These are phyloP conservation scores for Aphaenogaster floridana DNA, from an alignment of 1,140 invertebrate genomes.

Conservation along the genomic window DNA sequence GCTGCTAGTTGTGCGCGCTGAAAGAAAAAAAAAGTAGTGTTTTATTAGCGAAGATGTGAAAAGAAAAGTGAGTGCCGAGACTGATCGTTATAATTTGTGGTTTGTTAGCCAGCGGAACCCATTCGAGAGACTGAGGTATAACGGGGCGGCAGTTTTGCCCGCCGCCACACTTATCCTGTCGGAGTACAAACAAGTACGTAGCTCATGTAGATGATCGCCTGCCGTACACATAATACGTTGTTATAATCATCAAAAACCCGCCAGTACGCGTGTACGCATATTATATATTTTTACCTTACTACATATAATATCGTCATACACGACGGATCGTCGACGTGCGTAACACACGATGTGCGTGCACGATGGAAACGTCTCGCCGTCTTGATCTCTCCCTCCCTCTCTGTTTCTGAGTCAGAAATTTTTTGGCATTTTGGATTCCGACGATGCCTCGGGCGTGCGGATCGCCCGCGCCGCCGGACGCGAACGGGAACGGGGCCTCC, in stretches of 20 bases:
- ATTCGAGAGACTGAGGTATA: slow-evolving; percentile 90
- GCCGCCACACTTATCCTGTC: slow-evolving; percentile 87
- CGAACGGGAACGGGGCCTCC: not conserved
- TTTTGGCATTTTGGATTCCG: slow-evolving; percentile 13
- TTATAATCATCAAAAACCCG: slow-evolving; percentile 78
- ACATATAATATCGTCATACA: slow-evolving; percentile 62
- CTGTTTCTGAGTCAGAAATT: slow-evolving; percentile 12
- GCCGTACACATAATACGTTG: slow-evolving; percentile 84
- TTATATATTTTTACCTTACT: slow-evolving; percentile 52
- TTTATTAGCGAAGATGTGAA: slow-evolving; percentile 64
- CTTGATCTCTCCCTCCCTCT: slow-evolving; percentile 33
- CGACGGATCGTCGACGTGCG: slow-evolving; percentile 77
- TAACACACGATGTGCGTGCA: slow-evolving; percentile 65
- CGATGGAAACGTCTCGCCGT: slow-evolving; percentile 65
- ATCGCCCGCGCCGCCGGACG: not conserved
- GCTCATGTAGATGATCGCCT: slow-evolving; percentile 85
- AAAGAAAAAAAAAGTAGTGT: slow-evolving; percentile 56
- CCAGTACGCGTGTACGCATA: slow-evolving; percentile 79
- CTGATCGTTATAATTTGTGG: slow-evolving; percentile 86
- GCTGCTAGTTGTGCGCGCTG: slow-evolving; percentile 36
- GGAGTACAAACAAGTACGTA: slow-evolving; percentile 90
- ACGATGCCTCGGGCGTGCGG: not conserved
- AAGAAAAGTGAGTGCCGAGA: slow-evolving; percentile 76
- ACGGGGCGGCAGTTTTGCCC: slow-evolving; percentile 86
- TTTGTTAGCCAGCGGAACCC: slow-evolving; percentile 91